Base-by-base conservation (phyloP, 2,888 invertebrate genomes). In the Taenaris catops region DNA sequence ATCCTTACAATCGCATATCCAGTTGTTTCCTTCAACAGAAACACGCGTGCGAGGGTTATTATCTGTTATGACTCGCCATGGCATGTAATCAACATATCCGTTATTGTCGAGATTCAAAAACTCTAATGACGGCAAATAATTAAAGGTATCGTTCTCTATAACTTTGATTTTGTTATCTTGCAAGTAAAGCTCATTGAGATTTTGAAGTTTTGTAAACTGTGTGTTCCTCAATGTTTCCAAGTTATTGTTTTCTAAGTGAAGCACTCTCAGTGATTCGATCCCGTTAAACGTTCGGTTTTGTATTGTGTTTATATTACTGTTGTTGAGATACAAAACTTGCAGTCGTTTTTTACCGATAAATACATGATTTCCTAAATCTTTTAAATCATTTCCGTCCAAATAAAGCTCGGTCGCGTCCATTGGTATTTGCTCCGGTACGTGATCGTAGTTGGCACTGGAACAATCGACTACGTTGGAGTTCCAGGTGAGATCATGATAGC, bases 371-470 rank as follows among this genome's bases (percentile, higher is more conserved):
- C 92, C 92, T 48, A 96, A 89, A 60, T 93, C 91, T 51, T 91
- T 91, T 46, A 96, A 88, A 67, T 92, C 88, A 74, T 95, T 94
- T 46, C 94, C 95, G 72, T 95, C 94, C 59, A 96, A 88, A 79
- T 94, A 94, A 59, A 96, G 92, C 81, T 94, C 94, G 54, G 95
- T 95, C 54, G 95, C 94, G 78, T 95, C 95, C 94, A 96, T 95
- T 41, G 96, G 96, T 59, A 96, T 92, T 65, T 91, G 90, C 51
- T 92, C 91, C 26, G 95, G 94, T 46, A 95, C 92, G 68, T 88
- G 88, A 61, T 90, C 91, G 78, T 92, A 92, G 48, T 90, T 92
- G 51, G 91, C 91, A 63, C 89, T 91, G 53, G 93, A 92, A 83
- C 95, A 95, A 84, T 94, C 94, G 49, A 95, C 94, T 36, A 95